Evolutionary conservation across 2,113 vertebrate species (phyloP).

Genomic region (Microtus richardsoni): DNA sequence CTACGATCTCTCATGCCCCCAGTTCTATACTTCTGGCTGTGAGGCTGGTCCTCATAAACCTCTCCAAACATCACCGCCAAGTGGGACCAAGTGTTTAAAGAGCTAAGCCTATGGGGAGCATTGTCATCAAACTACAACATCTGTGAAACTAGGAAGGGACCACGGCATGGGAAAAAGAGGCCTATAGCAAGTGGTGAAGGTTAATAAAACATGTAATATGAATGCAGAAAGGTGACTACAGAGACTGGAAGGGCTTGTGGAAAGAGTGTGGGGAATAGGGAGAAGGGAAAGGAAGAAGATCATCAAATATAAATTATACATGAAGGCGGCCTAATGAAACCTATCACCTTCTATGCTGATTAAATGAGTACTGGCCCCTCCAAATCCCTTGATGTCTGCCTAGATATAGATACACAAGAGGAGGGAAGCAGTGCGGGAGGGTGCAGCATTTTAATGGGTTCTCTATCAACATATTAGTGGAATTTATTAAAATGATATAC

Average conservation of each 20-base stretch:
- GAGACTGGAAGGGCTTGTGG: neutral
- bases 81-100: neutral
- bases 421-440: neutral
- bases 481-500: slow-evolving; percentile 5
- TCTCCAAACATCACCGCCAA: neutral
- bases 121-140: neutral
- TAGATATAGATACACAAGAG: neutral
- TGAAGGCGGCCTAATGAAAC: neutral
- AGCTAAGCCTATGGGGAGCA: neutral
- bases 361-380: neutral
- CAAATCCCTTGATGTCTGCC: neutral
- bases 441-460: neutral
- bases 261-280: neutral
- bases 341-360: neutral
- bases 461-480: neutral
- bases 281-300: neutral
- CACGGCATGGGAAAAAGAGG: neutral
- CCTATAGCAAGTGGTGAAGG: neutral
- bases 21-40: neutral
- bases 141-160: neutral
- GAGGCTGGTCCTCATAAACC: neutral
- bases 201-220: neutral
- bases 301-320: neutral
- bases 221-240: neutral
- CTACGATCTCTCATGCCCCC: neutral